Percentiles rank a stretch among this genome's conserved stretches.
Evolutionary conservation across 2,888 invertebrate genomes (phyloP).

Genomic region (Cerastis leucographa): DNA sequence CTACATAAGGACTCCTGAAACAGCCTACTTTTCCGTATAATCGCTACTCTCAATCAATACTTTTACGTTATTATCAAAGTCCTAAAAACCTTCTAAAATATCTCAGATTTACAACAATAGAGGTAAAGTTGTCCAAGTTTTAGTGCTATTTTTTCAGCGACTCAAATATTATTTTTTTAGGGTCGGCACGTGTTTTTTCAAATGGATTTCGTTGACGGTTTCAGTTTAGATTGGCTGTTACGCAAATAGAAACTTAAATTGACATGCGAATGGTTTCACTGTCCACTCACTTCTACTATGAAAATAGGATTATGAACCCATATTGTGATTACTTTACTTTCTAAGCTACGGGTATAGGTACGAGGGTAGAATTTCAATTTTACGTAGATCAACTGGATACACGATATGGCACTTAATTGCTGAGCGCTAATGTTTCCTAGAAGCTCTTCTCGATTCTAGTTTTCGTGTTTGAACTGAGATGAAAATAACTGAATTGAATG

Average conservation of each 20-base stretch:
- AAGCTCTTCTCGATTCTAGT: neutral
- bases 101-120: conserved; percentile 52
- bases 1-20: conserved; percentile 53
- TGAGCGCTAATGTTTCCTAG: neutral
- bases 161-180: conserved; percentile 53
- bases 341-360: neutral
- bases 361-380: neutral
- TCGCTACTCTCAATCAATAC: conserved; percentile 54
- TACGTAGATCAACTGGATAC: neutral
- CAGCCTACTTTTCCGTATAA: conserved; percentile 50
- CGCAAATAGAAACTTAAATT: conserved; percentile 60
- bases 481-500: no score
- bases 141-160: conserved; percentile 35
- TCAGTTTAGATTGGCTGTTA: conserved; percentile 50
- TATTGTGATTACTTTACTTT: conserved; percentile 28
- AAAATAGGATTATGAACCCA: conserved; percentile 40
- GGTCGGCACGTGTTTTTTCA: conserved; percentile 49
- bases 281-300: conserved; percentile 46
- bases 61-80: conserved; percentile 32
- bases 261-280: conserved; percentile 52
- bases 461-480: neutral
- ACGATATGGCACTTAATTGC: neutral
- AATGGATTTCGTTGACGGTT: conserved; percentile 45
- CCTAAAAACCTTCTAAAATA: conserved; percentile 21
- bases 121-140: conserved; percentile 45